Base-by-base conservation (phyloP, 2,888 invertebrate species). In the Acronicta psi region DNA sequence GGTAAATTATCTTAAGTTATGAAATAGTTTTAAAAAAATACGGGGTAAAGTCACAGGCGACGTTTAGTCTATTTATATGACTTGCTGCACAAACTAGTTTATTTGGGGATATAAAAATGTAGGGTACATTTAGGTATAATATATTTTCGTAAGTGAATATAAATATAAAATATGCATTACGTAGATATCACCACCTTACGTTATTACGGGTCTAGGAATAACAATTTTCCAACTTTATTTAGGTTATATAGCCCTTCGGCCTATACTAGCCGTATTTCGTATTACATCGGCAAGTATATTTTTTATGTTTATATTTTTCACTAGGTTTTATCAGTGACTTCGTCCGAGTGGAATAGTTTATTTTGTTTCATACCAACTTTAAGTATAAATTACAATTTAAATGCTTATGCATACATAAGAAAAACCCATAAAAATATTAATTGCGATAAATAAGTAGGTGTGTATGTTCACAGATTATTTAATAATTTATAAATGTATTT, bases 191-290 rank as follows among this genome's bases (percentile, higher is more conserved):
- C 18, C 47, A 53, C 58, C 29, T 56, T 41, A 45, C 17, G 37
- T 59, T 73, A 70, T 59, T 57, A 55, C 43, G 57, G 72, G 40
- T 55, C 57, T 61, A 59, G 63, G 18, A 54, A 64, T 75, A 55
- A 61, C 61, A 53, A 53, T 59, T 14, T 37, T 13, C 13, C 25
- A 59, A 51, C 31, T 66, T 56, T 62, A 66, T 59, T 17, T 59
- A 54, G 59, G 44, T 40, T 58, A 55, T 72, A 75, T 61, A 74
- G 64, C 61, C 73, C 59, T 62, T 49, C 45, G 36, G 6, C 25
- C 20, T 56, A 62, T 49, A 63, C 60, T 52, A 31, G 37, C 42
- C 56, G 8, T 56, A 68, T 52, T 52, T 59, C 50, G 63, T 54
- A 41, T 50, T 49, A 54, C 23, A 53, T 57, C 11, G 18, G 6